phyloP scores from a whole-genome alignment of 2,888 invertebrate genomes.

The Macrophya annulata region DNA sequence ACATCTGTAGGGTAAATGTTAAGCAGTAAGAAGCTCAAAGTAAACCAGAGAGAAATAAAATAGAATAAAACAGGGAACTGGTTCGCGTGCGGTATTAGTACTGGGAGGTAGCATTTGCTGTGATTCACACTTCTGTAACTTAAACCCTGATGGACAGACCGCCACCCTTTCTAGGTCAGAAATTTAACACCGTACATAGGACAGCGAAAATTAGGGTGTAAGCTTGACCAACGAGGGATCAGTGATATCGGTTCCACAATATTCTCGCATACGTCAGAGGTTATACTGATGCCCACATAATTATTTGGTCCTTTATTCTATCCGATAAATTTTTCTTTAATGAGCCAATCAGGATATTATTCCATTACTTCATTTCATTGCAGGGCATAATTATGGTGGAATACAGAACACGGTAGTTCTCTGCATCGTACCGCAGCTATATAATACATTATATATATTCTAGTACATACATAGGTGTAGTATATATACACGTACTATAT shows the following conservation, averaged over 20 bases:
- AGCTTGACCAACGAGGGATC: not conserved
- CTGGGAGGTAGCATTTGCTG: constrained; percentile 69
- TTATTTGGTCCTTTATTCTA: not conserved
- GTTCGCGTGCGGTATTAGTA: not conserved
- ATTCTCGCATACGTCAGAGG: not conserved
- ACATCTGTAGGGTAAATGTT: not conserved
- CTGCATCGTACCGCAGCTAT: constrained; percentile 21
- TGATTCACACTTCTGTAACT: constrained; percentile 72
- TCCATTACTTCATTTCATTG: not conserved
- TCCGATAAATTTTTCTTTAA: not conserved
- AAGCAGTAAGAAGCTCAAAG: constrained; percentile 8
- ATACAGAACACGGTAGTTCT: constrained; percentile 5
- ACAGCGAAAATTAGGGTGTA: not conserved
- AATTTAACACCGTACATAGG: constrained; percentile 7
- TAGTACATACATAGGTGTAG: not conserved
- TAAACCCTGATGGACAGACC: constrained; percentile 18
- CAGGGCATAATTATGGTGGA: not conserved
- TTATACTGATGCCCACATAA: not conserved
- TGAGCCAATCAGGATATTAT: not conserved
- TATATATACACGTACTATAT: not conserved
- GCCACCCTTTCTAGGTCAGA: constrained; percentile 34
- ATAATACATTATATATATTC: not conserved
- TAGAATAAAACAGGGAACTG: constrained; percentile 15
- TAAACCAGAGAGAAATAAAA: not conserved
- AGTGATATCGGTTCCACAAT: not conserved